Evolutionary conservation across 2,113 vertebrate genomes (phyloP).

Genomic region (Acrocephalus kingi): DNA sequence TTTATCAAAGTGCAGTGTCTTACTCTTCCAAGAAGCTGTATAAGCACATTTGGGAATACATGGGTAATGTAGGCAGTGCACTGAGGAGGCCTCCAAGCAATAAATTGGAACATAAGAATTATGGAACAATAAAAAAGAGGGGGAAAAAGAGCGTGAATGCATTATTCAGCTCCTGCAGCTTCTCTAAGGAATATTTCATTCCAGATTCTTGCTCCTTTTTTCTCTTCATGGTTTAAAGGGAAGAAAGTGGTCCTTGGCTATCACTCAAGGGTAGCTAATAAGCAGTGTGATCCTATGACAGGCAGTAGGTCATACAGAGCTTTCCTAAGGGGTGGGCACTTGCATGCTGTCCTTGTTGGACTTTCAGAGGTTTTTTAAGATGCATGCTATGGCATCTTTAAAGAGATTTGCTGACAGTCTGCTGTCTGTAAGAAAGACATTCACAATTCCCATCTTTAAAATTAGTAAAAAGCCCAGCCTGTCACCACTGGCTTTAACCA

Average conservation of each 20-base stretch:
- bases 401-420: neutral
- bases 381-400: neutral
- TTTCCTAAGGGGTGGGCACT: neutral
- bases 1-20: neutral
- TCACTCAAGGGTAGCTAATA: neutral
- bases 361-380: neutral
- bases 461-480: conserved; percentile 39
- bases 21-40: neutral
- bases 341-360: neutral
- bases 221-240: neutral
- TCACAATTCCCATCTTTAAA: conserved; percentile 41
- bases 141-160: neutral
- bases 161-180: neutral
- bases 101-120: neutral
- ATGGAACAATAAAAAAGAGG: neutral
- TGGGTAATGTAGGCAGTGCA: neutral
- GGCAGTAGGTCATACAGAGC: neutral
- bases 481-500: conserved; percentile 48
- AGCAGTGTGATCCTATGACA: neutral
- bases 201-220: neutral
- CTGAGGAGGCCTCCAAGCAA: neutral
- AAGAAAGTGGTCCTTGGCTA: neutral
- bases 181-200: neutral
- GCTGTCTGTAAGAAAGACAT: neutral
- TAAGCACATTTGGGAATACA: neutral